Conservation (phyloP, 2,888 invertebrate genomes). For the Perizoma flavofasciatum region DNA sequence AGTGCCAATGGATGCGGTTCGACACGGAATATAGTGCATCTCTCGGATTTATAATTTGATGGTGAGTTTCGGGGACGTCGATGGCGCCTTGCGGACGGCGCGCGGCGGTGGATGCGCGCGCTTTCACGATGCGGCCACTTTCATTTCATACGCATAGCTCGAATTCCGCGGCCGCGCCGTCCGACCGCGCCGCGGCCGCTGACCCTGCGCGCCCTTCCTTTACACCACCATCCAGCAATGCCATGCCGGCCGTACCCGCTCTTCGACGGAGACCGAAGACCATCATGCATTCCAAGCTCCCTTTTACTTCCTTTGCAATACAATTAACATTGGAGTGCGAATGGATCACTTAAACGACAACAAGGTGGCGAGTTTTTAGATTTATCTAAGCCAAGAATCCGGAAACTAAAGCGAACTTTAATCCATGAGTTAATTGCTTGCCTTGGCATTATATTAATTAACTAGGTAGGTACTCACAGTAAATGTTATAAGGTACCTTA, state of each 20-base stretch:
- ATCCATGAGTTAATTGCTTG: slow-evolving; percentile 7
- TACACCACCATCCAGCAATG: slow-evolving; percentile 55
- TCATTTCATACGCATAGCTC: slow-evolving; percentile 83
- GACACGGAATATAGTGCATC: slow-evolving; percentile 66
- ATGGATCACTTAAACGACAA: slow-evolving; percentile 9
- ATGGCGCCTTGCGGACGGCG: slow-evolving; percentile 56
- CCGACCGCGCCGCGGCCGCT: slow-evolving; percentile 78
- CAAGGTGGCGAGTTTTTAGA: slow-evolving; percentile 11
- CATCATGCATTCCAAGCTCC: slow-evolving; percentile 17
- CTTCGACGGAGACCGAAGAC: slow-evolving; percentile 12
- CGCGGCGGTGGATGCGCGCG: slow-evolving; percentile 76
- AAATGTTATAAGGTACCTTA: neutral
- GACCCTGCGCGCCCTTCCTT: slow-evolving; percentile 83
- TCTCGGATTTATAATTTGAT: slow-evolving; percentile 79
- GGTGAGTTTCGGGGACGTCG: slow-evolving; percentile 67
- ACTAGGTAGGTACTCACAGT: neutral
- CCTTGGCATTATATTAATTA: slow-evolving; percentile 6
- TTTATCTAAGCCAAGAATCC: slow-evolving; percentile 4
- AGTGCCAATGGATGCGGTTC: slow-evolving; percentile 80
- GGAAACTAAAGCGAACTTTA: slow-evolving; percentile 1
- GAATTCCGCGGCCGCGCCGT: slow-evolving; percentile 78
- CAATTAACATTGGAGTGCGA: slow-evolving; percentile 4
- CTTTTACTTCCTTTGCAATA: slow-evolving; percentile 1
- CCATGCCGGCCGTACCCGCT: slow-evolving; percentile 46
- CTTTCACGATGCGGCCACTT: slow-evolving; percentile 83